Percentiles rank a stretch among this genome's conserved stretches.
phyloP scores from a whole-genome alignment of 2,888 invertebrate species.

The Clanis bilineata region DNA sequence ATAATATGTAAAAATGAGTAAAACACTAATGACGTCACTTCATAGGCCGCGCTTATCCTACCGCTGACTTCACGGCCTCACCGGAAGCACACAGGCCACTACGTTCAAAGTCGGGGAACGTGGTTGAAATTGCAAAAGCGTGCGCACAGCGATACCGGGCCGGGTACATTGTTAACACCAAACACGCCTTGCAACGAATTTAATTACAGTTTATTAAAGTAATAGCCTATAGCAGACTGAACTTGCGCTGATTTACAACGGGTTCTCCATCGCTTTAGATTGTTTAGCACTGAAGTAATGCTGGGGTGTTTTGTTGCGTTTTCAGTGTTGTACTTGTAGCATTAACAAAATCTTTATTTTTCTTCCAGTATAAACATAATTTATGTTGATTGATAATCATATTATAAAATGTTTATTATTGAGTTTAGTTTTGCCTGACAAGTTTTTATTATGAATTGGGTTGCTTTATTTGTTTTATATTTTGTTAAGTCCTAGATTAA shows the following conservation, averaged over 20 bases:
- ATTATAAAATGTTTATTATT: no score
- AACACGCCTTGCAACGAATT: slow-evolving; percentile 46
- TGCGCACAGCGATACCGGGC: slow-evolving; percentile 30
- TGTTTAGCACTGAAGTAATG: not conserved
- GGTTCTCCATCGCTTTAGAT: not conserved
- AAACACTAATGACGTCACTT: not conserved
- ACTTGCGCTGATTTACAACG: slow-evolving; percentile 10
- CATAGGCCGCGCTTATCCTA: not conserved
- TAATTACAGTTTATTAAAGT: slow-evolving; percentile 57
- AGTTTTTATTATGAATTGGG: no score
- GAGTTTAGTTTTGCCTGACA: no score
- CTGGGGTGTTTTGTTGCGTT: not conserved
- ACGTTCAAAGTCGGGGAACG: slow-evolving; percentile 27
- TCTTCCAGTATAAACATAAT: no score
- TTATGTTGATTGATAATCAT: no score
- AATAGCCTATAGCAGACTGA: slow-evolving; percentile 27
- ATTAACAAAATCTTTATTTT: not conserved
- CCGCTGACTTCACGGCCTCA: slow-evolving; percentile 22
- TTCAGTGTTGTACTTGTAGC: not conserved
- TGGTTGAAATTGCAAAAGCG: slow-evolving; percentile 35
- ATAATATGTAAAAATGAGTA: not conserved
- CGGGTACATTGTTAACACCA: slow-evolving; percentile 39
- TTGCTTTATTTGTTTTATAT: no score
- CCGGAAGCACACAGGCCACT: slow-evolving; percentile 19
- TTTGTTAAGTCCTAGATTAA: no score